phyloP scores from a whole-genome alignment of 2,888 invertebrate genomes.

The Drosophila austrosaltans region DNA sequence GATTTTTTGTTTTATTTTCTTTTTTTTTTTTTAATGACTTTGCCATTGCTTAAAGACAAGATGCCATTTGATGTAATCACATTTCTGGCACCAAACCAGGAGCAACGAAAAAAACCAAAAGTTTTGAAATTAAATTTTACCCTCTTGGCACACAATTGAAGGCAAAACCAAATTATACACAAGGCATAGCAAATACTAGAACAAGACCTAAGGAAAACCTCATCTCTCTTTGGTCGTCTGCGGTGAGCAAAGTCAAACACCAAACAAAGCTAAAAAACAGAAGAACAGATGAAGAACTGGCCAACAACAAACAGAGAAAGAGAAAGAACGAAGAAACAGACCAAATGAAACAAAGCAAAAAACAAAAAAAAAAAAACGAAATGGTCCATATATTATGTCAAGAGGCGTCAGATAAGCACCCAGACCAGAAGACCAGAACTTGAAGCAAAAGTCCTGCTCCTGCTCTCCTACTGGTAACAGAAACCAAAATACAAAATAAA shows the following conservation, averaged over 20 bases:
- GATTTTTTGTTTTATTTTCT: constrained; percentile 19
- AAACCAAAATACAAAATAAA: constrained; percentile 1
- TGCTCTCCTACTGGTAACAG: not conserved
- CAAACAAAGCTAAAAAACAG: constrained; percentile 26
- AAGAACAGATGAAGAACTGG: not conserved
- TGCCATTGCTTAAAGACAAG: not conserved
- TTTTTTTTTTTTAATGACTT: constrained; percentile 17
- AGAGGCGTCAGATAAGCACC: constrained; percentile 74
- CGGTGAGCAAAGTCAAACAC: constrained; percentile 36
- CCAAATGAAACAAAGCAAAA: constrained; percentile 23
- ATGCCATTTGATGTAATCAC: not conserved
- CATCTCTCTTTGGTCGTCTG: constrained; percentile 17
- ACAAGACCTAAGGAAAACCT: constrained; percentile 20
- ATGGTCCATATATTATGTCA: constrained; percentile 72
- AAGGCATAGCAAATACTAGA: constrained; percentile 8
- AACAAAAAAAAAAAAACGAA: not conserved
- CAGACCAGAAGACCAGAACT: constrained; percentile 55
- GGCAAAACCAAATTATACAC: constrained; percentile 22
- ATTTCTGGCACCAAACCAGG: constrained; percentile 1
- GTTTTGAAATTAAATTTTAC: constrained; percentile 28
- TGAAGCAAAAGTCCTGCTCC: constrained; percentile 2
- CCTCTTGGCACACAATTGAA: constrained; percentile 49
- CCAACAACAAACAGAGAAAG: constrained; percentile 12
- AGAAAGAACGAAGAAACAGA: constrained; percentile 55
- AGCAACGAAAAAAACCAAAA: not conserved